phyloP scores from a whole-genome alignment of 2,888 invertebrate species.

The Pandemis corylana region DNA sequence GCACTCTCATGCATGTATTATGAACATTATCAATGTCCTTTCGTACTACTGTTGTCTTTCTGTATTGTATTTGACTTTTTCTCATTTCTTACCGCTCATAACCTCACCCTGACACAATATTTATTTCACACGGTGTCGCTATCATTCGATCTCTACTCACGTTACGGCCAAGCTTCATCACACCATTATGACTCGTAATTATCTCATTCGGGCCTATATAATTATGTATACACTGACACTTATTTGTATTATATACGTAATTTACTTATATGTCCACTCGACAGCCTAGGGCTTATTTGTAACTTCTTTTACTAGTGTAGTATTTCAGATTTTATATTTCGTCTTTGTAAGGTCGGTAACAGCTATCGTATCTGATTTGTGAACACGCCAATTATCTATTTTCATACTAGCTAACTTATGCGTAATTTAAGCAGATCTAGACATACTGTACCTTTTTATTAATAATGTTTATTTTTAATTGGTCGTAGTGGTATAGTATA shows the following conservation, averaged over 20 bases:
- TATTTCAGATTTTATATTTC: slow-evolving; percentile 66
- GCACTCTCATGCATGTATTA: slow-evolving; percentile 70
- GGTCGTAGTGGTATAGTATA: slow-evolving; percentile 52
- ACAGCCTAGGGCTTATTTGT: slow-evolving; percentile 69
- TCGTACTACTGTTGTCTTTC: slow-evolving; percentile 37
- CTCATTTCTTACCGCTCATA: slow-evolving; percentile 75
- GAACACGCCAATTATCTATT: slow-evolving; percentile 74
- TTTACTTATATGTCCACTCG: slow-evolving; percentile 58
- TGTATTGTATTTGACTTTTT: slow-evolving; percentile 64
- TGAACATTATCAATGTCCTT: slow-evolving; percentile 53
- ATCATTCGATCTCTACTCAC: slow-evolving; percentile 65
- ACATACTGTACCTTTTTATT: slow-evolving; percentile 52
- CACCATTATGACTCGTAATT: slow-evolving; percentile 55
- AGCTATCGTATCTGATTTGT: slow-evolving; percentile 62
- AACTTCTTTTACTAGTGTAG: slow-evolving; percentile 76
- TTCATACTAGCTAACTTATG: slow-evolving; percentile 69
- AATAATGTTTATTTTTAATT: slow-evolving; percentile 45
- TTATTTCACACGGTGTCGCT: slow-evolving; percentile 62
- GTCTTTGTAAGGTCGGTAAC: slow-evolving; percentile 63
- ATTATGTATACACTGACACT: slow-evolving; percentile 56
- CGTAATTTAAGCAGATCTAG: slow-evolving; percentile 63
- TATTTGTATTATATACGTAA: slow-evolving; percentile 59
- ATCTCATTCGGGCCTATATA: slow-evolving; percentile 53
- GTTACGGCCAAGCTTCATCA: slow-evolving; percentile 62
- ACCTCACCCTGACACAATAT: slow-evolving; percentile 73